Evolutionary conservation across 2,888 invertebrate genomes (phyloP), one percentile per base, ranked within the genome.

Genomic region (Volucella inanis): DNA sequence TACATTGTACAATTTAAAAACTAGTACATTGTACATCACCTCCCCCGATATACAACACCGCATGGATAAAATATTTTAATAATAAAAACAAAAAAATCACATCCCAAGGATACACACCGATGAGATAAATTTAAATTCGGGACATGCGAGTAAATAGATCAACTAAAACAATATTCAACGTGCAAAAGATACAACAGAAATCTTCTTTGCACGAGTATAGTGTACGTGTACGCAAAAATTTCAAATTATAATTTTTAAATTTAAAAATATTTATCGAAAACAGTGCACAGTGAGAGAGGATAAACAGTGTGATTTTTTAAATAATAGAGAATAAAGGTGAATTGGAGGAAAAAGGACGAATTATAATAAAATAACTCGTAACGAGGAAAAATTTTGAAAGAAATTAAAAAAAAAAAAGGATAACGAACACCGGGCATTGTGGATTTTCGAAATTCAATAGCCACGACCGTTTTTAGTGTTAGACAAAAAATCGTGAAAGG

Each of bases 401-500:
- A 38, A 39, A 39, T 64, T 54, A 45, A 45, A 55, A 70, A 75
- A 11, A n/a, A 10, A 52, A 84, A 75, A 84, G 80, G 84, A 80
- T 84, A 84, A 71, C 71, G 68, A 64, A 65, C 41, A 76, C 47
- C 80, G 75, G 84, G 84, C 31, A 61, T 79, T 65, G 45, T 80
- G 43, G 75, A 80, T 39, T 65, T 71, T 76, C 38, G 70, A 75
- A 80, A 76, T 84, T 76, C 41, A 65, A 70, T 70, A 57, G 45
- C 55, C 9, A 64, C 70, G 65, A 67, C 59, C 61, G 54, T 54
- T 74, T 76, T 50, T 12, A 76, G 81, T 76, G 81, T 14, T 57
- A 65, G 14, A 65, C 59, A 59, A 72, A 68, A 38, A 68, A 76
- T 81, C 81, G 85, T 85, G 85, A 85, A 85, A 85, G 85, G 85